These are phyloP conservation scores for Ophion costatus DNA, from an alignment of 2,888 invertebrate species.

Conservation along the genomic window DNA sequence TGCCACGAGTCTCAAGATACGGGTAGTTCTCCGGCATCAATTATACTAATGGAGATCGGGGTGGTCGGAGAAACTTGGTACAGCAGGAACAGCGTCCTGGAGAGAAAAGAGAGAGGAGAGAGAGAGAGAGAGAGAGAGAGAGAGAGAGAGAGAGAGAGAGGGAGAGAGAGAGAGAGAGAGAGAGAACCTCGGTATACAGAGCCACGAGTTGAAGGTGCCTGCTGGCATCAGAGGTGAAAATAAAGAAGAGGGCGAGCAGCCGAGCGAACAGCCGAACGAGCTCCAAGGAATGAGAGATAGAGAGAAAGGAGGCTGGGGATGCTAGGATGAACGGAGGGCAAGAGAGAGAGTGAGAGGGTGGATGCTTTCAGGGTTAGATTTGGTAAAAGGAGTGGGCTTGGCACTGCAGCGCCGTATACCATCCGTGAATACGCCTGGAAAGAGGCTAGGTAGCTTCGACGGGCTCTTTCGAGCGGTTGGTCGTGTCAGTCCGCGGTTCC, in stretches of 20 bases:
- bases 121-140: conserved; percentile 7
- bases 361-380: conserved; percentile 67
- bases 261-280: conserved; percentile 51
- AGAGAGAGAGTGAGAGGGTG: conserved; percentile 43
- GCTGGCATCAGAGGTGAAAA: conserved; percentile 66
- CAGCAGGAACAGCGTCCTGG: conserved; percentile 44
- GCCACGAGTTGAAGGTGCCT: conserved; percentile 61
- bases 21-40: conserved; percentile 79
- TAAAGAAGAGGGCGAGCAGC: conserved; percentile 60
- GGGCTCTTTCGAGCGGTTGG: conserved; percentile 67
- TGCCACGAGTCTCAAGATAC: conserved; percentile 74
- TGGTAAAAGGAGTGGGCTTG: conserved; percentile 57
- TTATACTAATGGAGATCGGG: conserved; percentile 82
- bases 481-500: conserved; percentile 68
- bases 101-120: conserved; percentile 7
- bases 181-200: conserved; percentile 34
- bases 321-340: conserved; percentile 42
- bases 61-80: conserved; percentile 62
- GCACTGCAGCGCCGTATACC: conserved; percentile 39
- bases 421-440: conserved; percentile 68
- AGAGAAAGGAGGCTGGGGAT: conserved; percentile 38
- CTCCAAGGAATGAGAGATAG: conserved; percentile 57
- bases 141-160: neutral
- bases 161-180: conserved; percentile 23
- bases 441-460: conserved; percentile 64